Evolutionary conservation across 2,113 vertebrate genomes (phyloP), one percentile per base, ranked within the genome.

Genomic region (Ifrita kowaldi): DNA sequence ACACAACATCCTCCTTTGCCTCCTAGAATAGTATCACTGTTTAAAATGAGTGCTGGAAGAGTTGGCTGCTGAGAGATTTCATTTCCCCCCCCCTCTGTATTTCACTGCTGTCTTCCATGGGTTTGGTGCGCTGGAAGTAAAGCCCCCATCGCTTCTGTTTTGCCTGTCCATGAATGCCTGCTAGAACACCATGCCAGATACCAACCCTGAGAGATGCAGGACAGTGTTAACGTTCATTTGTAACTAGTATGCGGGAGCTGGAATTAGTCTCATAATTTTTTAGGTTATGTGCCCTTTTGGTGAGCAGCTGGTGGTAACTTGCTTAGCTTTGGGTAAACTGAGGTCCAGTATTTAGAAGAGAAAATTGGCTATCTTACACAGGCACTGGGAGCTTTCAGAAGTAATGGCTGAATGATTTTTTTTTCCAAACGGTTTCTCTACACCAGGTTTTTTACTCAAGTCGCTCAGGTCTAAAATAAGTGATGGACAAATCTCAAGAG

Each of bases 401-500:
- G 55, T 83, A 70, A 55, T 16, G 42, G 37, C 88, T 60, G 24
- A 88, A 75, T 50, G 10, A 11, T 46, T 71, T 74, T 73, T 70
- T 73, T 33, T 59, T 42, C 79, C 62, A 24, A 89, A 78, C 16
- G 22, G 6, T 41, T 93, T 92, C 44, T 90, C 39, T 64, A 33
- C 74, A 95, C 56, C 83, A 81, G 73, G 44, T 87, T 96, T 96
- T 96, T 89, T 53, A 84, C 44, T 90, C 83, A 96, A 76, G 83
- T 93, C 0, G 0, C 60, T 90, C n/a, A 68, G 76, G 88, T 96
- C 93, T 88, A 97, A 97, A 97, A 93, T 93, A 97, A 95, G 76
- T 95, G 90, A 89, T 86, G 80, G 80, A 92, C 93, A 96, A 73
- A 82, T 96, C 96, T 92, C 96, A 87, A 68, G 96, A 94, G 96